Conservation (phyloP, 2,797 vertebrate genomes). For the Alcedo quadribrachys region DNA sequence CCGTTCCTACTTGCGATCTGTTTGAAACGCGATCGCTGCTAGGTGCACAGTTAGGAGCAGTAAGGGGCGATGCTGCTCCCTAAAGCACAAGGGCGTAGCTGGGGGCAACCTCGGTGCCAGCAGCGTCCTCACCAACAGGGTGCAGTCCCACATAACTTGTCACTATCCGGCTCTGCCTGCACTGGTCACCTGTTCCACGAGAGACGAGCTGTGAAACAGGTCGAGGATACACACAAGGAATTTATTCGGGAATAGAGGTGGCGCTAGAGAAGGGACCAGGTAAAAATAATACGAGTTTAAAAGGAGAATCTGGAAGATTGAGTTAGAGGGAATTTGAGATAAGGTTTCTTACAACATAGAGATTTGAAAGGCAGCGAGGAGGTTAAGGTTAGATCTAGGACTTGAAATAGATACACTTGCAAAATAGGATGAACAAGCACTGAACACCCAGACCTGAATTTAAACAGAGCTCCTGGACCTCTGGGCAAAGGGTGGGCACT, state of each 20-base stretch:
- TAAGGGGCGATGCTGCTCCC: fast-evolving
- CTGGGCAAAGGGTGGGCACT: neutral
- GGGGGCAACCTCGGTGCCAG: fast-evolving
- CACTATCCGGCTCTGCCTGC: too few species aligned
- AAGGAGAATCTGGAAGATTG: fast-evolving
- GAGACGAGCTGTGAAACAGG: fast-evolving
- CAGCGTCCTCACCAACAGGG: fast-evolving
- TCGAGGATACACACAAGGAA: fast-evolving
- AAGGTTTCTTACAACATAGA: fast-evolving
- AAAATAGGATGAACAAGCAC: fast-evolving
- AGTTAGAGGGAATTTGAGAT: fast-evolving
- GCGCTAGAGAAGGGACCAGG: fast-evolving
- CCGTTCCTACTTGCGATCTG: fast-evolving
- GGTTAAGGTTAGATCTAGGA: fast-evolving
- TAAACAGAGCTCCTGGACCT: neutral
- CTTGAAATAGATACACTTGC: fast-evolving
- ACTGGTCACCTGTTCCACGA: too few species aligned
- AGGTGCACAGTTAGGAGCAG: fast-evolving
- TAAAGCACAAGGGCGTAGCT: fast-evolving
- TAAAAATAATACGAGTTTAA: fast-evolving
- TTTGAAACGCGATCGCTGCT: fast-evolving
- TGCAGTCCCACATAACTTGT: too few species aligned
- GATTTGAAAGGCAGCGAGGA: fast-evolving
- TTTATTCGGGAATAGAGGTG: fast-evolving
- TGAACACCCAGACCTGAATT: fast-evolving